These are phyloP conservation scores for Catharus fuscescens DNA, from an alignment of 2,113 vertebrate species.

Conservation along the genomic window DNA sequence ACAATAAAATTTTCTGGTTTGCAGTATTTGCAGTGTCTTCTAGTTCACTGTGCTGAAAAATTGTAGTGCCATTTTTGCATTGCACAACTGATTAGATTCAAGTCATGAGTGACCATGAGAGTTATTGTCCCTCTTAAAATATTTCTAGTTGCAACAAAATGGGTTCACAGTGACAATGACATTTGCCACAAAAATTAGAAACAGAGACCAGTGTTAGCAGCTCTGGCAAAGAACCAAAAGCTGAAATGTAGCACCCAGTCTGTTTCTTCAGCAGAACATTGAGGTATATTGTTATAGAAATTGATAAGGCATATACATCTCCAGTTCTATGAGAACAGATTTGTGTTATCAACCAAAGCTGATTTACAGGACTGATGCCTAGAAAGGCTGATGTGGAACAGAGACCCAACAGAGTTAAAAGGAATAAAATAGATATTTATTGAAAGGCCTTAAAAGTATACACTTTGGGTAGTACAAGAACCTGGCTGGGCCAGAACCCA, in stretches of 20 bases:
- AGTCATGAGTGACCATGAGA: background rate
- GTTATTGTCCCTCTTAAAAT: background rate
- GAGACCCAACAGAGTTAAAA: too few species aligned
- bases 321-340: background rate
- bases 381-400: too few species aligned
- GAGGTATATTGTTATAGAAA: background rate
- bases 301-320: background rate
- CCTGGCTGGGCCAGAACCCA: too few species aligned
- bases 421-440: too few species aligned
- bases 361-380: background rate
- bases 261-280: background rate
- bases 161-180: background rate
- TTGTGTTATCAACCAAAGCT: background rate
- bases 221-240: background rate
- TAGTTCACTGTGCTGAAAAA: background rate
- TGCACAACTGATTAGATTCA: background rate
- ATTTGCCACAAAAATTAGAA: background rate
- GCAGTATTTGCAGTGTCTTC: background rate
- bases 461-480: too few species aligned
- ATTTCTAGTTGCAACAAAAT: background rate
- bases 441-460: too few species aligned
- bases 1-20: background rate
- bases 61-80: background rate
- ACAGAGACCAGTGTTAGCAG: background rate
- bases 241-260: background rate